A percentile compares a stretch with the other conserved stretches of the same genome.
Conservation (phyloP, 2,113 vertebrate species). For the Bungarus multicinctus region DNA sequence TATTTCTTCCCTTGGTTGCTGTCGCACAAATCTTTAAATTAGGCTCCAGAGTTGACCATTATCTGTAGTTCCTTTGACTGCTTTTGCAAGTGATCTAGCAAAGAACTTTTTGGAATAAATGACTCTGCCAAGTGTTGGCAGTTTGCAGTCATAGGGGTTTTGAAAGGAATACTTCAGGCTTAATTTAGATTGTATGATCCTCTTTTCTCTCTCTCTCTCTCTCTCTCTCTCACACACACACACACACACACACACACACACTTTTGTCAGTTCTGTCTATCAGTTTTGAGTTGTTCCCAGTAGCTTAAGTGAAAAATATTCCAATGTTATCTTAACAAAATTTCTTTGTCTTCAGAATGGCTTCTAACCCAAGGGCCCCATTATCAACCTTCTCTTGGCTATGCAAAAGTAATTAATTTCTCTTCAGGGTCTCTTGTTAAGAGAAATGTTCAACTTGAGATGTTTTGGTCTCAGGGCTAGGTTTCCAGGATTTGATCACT, state of each 20-base stretch:
- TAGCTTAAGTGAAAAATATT: slow-evolving; percentile 21
- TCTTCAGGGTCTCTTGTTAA: slow-evolving; percentile 30
- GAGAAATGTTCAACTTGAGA: slow-evolving; percentile 30
- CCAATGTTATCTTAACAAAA: slow-evolving; percentile 6
- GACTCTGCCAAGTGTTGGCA: not conserved
- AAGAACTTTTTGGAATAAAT: not conserved
- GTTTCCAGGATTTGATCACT: slow-evolving; percentile 27
- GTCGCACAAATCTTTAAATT: not conserved
- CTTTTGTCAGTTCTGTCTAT: not conserved
- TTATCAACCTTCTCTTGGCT: slow-evolving; percentile 15
- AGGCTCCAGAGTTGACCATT: not conserved
- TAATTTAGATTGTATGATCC: not conserved
- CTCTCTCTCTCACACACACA: too few relatives aligned
- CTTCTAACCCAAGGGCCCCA: slow-evolving; percentile 10
- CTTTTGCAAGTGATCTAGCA: slow-evolving; percentile 7
- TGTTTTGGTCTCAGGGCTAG: slow-evolving; percentile 17
- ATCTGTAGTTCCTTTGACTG: not conserved
- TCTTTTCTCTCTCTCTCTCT: not conserved
- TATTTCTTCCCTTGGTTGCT: not conserved
- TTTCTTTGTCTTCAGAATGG: not conserved
- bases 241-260: too few relatives aligned
- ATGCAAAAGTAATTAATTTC: slow-evolving; percentile 26
- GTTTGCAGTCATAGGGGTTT: not conserved
- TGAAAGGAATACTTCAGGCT: slow-evolving; percentile 2
- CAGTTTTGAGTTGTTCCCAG: not conserved